Conservation (phyloP, 2,797 vertebrate genomes). For the Sebastes variabilis region DNA sequence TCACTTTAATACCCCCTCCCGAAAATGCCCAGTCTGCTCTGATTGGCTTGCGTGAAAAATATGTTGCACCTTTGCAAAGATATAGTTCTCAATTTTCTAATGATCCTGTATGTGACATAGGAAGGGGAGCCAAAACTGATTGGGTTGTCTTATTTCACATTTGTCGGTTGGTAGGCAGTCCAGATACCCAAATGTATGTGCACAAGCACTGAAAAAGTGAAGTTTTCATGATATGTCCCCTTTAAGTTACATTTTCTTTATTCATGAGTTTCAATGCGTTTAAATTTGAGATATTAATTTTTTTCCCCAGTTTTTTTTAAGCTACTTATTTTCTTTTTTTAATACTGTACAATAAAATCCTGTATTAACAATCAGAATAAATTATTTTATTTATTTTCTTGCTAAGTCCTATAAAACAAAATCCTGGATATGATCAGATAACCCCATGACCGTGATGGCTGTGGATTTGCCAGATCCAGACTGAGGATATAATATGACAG, state of each 20-base stretch:
- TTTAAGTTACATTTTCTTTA: neutral
- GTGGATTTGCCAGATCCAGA: conserved; percentile 25
- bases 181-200: no score
- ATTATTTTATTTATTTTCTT: neutral
- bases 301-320: neutral
- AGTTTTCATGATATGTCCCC: no score
- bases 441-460: neutral
- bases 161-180: neutral
- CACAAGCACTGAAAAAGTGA: no score
- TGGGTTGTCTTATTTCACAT: neutral
- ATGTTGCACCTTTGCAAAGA: no score
- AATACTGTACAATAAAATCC: neutral
- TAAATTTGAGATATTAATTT: neutral
- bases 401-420: neutral
- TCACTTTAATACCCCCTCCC: no score
- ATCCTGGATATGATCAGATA: neutral
- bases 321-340: neutral
- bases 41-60: no score
- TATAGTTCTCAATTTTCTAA: no score
- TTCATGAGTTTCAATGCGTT: neutral
- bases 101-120: no score
- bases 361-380: neutral
- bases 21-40: no score
- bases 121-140: no score
- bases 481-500: conserved; percentile 19